Evolutionary conservation across 2,797 vertebrate species (phyloP).

Genomic region (Spheniscus humboldti): DNA sequence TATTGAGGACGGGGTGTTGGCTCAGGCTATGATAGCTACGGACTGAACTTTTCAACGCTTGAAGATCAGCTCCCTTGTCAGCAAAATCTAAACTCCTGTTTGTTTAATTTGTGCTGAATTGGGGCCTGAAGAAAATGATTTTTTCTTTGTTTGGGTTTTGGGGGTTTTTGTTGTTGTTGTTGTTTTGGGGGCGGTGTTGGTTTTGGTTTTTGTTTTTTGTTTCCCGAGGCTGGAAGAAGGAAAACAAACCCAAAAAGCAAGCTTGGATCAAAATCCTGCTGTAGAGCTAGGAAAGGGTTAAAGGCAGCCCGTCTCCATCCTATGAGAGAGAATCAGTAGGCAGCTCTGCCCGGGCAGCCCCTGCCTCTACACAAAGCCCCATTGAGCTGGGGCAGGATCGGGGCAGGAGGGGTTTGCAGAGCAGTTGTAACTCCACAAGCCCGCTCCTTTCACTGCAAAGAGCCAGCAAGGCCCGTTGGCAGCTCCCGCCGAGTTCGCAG

Average conservation of each 20-base stretch:
- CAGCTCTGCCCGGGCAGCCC: neutral
- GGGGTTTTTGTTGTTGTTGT: neutral
- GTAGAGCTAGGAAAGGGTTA: constrained; percentile 16
- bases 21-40: neutral
- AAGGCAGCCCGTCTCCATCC: neutral
- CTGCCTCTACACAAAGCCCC: constrained; percentile 37
- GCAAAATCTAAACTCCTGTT: neutral
- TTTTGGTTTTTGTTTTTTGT: neutral
- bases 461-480: constrained; percentile 36
- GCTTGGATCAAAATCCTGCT: neutral
- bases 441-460: constrained; percentile 19
- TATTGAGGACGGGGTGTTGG: neutral
- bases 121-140: neutral
- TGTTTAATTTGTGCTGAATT: neutral
- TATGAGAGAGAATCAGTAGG: neutral
- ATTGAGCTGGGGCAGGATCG: constrained; percentile 8
- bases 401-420: constrained; percentile 30
- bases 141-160: neutral
- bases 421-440: constrained; percentile 41
- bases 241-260: neutral
- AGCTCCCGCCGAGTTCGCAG: constrained; percentile 10
- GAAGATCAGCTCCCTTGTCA: neutral
- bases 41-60: neutral
- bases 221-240: neutral
- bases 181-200: neutral